Evolutionary conservation across 2,888 invertebrate species (phyloP), one percentile per base, ranked within the genome.

Genomic region (Artemia sp.): DNA sequence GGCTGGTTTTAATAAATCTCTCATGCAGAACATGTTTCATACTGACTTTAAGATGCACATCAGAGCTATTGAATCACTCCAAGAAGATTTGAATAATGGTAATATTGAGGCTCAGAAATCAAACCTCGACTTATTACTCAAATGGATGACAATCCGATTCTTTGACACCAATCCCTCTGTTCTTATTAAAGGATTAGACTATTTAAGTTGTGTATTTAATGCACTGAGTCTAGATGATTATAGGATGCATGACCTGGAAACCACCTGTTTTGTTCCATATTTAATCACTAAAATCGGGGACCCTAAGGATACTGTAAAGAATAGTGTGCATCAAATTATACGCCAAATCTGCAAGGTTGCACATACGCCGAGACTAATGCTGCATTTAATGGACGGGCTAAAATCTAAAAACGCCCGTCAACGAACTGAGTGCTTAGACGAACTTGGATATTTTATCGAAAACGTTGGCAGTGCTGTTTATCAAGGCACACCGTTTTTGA

Each of bases 161-260:
- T 97, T 95, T 76, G 97, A 98, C 80, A 98, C 97, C 50, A 98
- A 98, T 81, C 96, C 97, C 11, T 93, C 94, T 14, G 96, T 97
- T 53, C 83, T 97, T 72, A 83, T 96, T 74, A 94, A 92, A 81
- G 92, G 90, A n/a, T 81, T 97, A 74, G 96, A 96, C 77, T 96
- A 93, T 79, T 81, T 96, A 12, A 85, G 87, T 72, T 79, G 84
- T 19, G 88, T 94, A 71, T 94, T 97, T 79, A 85, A 85, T 72
- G 83, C 86, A 77, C 82, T 95, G 51, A 87, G 87, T 67, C 86
- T 88, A 64, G 84, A 85, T 72, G 86, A 88, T 72, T 94, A 95
- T 77, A 87, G 87, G 64, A 85, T 97, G 83, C 83, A 87, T 1
- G 96, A 96, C 76, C 86, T 86, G 76, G 96, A 97, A 80, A 94